Conservation (phyloP, 2,888 invertebrate genomes). For the Deilephila porcellus region DNA sequence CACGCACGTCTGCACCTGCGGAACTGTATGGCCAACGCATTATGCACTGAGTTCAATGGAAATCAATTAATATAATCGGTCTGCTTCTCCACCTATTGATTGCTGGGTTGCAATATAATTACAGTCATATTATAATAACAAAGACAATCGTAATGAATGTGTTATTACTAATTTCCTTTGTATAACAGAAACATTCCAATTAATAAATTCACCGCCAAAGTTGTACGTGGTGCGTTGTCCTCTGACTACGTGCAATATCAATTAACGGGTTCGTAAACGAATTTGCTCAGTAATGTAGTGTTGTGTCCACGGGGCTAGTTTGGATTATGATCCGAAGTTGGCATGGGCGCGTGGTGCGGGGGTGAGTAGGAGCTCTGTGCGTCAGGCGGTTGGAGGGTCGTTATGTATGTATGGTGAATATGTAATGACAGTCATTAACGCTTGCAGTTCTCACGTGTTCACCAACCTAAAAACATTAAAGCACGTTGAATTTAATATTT, state of each 20-base stretch:
- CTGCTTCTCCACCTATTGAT: background rate
- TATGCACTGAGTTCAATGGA: background rate
- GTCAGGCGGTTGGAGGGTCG: constrained; percentile 13
- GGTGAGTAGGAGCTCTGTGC: background rate
- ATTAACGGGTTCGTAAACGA: constrained; percentile 6
- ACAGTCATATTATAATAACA: background rate
- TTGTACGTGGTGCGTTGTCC: background rate
- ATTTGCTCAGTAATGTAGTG: background rate
- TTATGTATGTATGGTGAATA: constrained; percentile 16
- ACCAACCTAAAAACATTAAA: constrained; percentile 2
- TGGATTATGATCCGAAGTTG: constrained; percentile 8
- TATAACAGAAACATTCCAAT: background rate
- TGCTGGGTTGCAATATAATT: too few species aligned
- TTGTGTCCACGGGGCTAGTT: background rate
- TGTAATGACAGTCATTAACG: constrained; percentile 24
- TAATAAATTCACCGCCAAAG: background rate
- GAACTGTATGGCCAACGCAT: background rate
- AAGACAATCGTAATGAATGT: background rate
- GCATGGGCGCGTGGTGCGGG: background rate
- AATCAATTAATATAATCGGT: background rate
- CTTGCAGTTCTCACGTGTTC: constrained; percentile 14
- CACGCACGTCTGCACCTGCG: background rate
- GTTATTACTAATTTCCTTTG: background rate
- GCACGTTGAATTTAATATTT: background rate
- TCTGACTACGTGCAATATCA: background rate